A percentile compares a stretch with the other conserved stretches of the same genome.
These are phyloP conservation scores for Heliothis subflexa DNA, from an alignment of 1,140 invertebrate species.

Conservation along the genomic window DNA sequence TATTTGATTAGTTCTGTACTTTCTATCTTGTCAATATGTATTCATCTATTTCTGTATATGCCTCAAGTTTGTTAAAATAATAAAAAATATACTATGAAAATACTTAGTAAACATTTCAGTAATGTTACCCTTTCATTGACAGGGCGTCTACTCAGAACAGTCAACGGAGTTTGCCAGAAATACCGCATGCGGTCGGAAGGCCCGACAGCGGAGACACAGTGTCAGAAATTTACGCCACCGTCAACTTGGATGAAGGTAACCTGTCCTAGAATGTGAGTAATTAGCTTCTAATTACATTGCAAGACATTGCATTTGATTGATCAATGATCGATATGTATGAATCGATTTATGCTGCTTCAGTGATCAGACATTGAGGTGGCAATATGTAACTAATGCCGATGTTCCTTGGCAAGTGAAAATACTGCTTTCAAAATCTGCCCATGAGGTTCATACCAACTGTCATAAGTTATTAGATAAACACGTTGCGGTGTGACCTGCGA, in stretches of 20 bases:
- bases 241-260: constrained; percentile 82
- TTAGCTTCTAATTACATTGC: constrained; percentile 4
- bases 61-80: neutral
- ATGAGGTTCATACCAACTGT: constrained; percentile 26
- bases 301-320: constrained; percentile 18
- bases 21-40: neutral
- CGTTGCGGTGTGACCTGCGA: constrained; percentile 33
- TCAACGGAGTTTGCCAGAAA: constrained; percentile 84
- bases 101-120: neutral
- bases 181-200: constrained; percentile 81
- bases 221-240: constrained; percentile 85
- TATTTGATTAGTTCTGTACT: too few species aligned
- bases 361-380: constrained; percentile 5
- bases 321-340: constrained; percentile 35
- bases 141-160: constrained; percentile 84
- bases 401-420: constrained; percentile 15
- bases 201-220: constrained; percentile 85
- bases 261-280: constrained; percentile 14
- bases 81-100: too few species aligned
- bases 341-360: constrained; percentile 17
- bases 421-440: neutral
- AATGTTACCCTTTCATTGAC: constrained; percentile 43
- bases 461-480: constrained; percentile 39
- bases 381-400: neutral
- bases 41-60: neutral